A percentile compares a stretch with the other conserved stretches of the same genome.
Evolutionary conservation across 2,888 invertebrate species (phyloP).

Genomic region (Nycteola revayana): DNA sequence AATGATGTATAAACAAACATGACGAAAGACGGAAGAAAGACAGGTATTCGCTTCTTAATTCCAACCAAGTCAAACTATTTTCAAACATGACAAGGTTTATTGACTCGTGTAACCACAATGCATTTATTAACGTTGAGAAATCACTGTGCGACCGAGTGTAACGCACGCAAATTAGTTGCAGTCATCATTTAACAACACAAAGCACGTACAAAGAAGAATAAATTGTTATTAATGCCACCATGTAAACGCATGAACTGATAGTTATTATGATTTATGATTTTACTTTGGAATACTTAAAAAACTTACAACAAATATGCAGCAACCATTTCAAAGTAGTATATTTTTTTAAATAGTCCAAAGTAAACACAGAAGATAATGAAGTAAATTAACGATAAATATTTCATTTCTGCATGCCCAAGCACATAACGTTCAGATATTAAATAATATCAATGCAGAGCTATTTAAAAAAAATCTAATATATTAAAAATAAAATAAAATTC

Average conservation of each 20-base stretch:
- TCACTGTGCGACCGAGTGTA: constrained; percentile 44
- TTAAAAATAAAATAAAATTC: constrained; percentile 49
- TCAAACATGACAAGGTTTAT: not conserved
- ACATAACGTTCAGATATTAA: constrained; percentile 60
- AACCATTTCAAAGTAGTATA: too few species aligned
- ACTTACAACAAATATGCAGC: too few species aligned
- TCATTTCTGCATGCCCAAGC: constrained; percentile 82
- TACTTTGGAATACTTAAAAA: constrained; percentile 57
- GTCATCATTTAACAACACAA: constrained; percentile 27
- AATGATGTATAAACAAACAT: too few species aligned
- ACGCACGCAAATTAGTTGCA: constrained; percentile 48
- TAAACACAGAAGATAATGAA: constrained; percentile 35
- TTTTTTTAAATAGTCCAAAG: constrained; percentile 53
- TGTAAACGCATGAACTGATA: constrained; percentile 62
- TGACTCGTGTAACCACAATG: constrained; percentile 20
- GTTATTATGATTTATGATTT: constrained; percentile 64
- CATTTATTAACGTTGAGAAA: constrained; percentile 33
- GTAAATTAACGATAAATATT: constrained; percentile 56
- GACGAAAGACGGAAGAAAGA: too few species aligned
- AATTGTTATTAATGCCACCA: constrained; percentile 73
- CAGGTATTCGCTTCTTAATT: too few species aligned
- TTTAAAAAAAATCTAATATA: constrained; percentile 44
- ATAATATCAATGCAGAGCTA: constrained; percentile 66
- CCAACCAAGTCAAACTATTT: not conserved
- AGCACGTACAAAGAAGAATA: constrained; percentile 39